Percentiles rank a stretch among this genome's conserved stretches.
phyloP scores from a whole-genome alignment of 2,113 vertebrate species.

The Microcebus jonahi region DNA sequence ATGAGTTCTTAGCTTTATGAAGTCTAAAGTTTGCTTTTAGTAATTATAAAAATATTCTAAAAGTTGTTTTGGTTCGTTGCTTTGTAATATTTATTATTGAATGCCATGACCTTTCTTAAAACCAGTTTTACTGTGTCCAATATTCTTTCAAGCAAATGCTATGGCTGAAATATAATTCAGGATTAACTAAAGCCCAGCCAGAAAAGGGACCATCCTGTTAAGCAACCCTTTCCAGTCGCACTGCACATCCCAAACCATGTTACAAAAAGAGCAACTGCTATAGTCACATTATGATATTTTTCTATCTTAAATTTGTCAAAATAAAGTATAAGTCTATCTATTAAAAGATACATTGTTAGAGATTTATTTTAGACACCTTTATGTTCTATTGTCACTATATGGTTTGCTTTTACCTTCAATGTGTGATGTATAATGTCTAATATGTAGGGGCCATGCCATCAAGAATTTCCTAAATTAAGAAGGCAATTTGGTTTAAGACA shows the following conservation, averaged over 20 bases:
- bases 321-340: slow-evolving; percentile 74
- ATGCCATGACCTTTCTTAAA: slow-evolving; percentile 68
- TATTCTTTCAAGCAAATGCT: slow-evolving; percentile 61
- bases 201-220: not conserved
- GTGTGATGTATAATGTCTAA: slow-evolving; percentile 41
- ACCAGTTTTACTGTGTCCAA: slow-evolving; percentile 58
- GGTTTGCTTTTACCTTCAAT: not conserved
- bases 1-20: slow-evolving; percentile 59
- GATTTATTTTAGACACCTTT: slow-evolving; percentile 26
- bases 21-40: slow-evolving; percentile 62
- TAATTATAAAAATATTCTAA: slow-evolving; percentile 59
- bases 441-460: slow-evolving; percentile 1
- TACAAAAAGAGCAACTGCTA: slow-evolving; percentile 47
- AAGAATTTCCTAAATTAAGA: slow-evolving; percentile 60
- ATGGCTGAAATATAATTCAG: slow-evolving; percentile 44
- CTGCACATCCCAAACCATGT: not conserved
- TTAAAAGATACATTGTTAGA: slow-evolving; percentile 63
- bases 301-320: slow-evolving; percentile 69
- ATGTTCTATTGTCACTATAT: slow-evolving; percentile 65
- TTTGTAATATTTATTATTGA: slow-evolving; percentile 68
- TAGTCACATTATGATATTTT: slow-evolving; percentile 74
- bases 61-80: slow-evolving; percentile 58
- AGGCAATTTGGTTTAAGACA: slow-evolving; percentile 63
- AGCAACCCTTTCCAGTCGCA: not conserved
- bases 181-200: slow-evolving; percentile 42